Conservation (phyloP, 2,113 vertebrate species). For the Oreochromis tanganicae region DNA sequence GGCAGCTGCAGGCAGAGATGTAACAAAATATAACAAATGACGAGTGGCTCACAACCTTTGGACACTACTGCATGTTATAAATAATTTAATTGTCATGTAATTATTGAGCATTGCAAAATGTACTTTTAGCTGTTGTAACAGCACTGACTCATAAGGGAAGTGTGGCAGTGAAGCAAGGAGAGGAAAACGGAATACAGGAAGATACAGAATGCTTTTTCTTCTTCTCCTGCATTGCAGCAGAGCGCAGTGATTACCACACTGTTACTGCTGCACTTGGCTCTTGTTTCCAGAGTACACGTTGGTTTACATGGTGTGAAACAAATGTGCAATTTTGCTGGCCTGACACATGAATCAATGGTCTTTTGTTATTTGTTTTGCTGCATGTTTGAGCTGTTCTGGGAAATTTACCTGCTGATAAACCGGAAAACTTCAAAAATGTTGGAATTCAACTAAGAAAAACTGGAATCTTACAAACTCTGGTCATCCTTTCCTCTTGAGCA, state of each 20-base stretch:
- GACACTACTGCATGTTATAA: not conserved
- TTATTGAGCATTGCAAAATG: not conserved
- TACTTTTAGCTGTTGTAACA: not conserved
- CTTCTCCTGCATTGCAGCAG: not conserved
- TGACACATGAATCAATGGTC: not conserved
- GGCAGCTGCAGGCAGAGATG: not conserved
- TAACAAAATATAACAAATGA: not conserved
- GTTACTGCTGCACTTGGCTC: not conserved
- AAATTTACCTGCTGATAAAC: not conserved
- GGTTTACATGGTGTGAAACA: not conserved
- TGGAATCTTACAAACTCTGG: not conserved
- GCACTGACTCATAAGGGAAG: not conserved
- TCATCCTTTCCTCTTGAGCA: not conserved
- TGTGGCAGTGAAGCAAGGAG: not conserved
- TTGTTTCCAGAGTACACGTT: not conserved
- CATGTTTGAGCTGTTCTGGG: not conserved
- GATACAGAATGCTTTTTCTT: not conserved
- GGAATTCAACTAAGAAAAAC: not conserved
- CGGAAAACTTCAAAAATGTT: accelerated
- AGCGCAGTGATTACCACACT: not conserved
- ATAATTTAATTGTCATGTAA: not conserved
- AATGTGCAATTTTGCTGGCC: not conserved
- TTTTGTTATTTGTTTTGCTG: not conserved
- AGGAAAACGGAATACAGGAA: not conserved
- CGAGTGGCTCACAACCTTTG: not conserved